Percentiles rank a stretch among this genome's conserved stretches.
Conservation (phyloP, 2,113 vertebrate genomes). For the Polypterus bichir region DNA sequence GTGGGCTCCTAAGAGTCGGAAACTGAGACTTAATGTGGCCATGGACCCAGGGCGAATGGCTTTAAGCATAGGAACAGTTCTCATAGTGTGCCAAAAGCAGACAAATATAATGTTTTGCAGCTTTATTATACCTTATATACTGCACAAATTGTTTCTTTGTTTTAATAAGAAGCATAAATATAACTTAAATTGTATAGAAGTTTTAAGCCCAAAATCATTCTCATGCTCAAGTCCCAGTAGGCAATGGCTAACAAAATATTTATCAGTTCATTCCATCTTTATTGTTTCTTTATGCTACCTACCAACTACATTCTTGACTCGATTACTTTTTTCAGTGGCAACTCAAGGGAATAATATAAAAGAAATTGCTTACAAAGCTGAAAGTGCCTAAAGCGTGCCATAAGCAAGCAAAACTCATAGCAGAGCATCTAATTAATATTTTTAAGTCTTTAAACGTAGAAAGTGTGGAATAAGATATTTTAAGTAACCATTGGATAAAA, state of each 20-base stretch:
- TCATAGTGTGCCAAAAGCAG: too few relatives aligned
- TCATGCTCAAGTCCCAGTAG: conserved; percentile 3
- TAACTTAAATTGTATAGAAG: too few relatives aligned
- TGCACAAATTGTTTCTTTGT: too few relatives aligned
- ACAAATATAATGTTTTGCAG: too few relatives aligned
- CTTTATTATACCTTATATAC: too few relatives aligned
- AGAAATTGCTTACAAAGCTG: conserved; percentile 41
- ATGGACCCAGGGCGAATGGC: too few relatives aligned
- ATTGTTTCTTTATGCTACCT: conserved; percentile 20
- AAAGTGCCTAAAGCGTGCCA: conserved; percentile 29
- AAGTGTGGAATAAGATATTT: conserved; percentile 5
- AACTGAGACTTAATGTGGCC: too few relatives aligned
- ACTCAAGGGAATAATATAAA: conserved; percentile 36
- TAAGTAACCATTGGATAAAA: background rate
- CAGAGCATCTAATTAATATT: conserved; percentile 41
- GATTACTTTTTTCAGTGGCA: conserved; percentile 24
- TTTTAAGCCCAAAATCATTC: conserved; percentile 6
- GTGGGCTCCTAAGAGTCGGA: too few relatives aligned
- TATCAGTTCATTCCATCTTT: background rate
- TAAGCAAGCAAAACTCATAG: conserved; percentile 31
- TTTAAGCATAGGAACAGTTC: too few relatives aligned
- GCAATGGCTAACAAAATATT: background rate
- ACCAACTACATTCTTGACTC: conserved; percentile 32
- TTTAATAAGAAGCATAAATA: too few relatives aligned
- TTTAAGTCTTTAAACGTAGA: too few relatives aligned